These are phyloP conservation scores for Halcyon chelicuti DNA, from an alignment of 2,797 vertebrate genomes.

Conservation along the genomic window DNA sequence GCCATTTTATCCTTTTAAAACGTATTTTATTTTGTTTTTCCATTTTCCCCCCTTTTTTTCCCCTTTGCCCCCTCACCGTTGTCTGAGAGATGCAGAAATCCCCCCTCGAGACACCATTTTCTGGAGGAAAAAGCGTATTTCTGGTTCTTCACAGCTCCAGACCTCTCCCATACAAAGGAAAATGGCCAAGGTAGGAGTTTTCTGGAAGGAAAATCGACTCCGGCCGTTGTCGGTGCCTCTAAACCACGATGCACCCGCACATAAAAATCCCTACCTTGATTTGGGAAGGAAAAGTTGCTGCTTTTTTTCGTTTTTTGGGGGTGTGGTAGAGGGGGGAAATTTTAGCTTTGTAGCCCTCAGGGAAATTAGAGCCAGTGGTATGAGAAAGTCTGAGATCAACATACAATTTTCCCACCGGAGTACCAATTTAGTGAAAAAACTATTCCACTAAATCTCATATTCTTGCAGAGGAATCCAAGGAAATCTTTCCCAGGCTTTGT, in stretches of 20 bases:
- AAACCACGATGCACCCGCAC: neutral
- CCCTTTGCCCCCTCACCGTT: accelerated
- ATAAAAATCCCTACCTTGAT: neutral
- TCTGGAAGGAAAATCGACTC: neutral
- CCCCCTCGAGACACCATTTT: neutral
- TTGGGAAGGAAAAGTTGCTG: neutral
- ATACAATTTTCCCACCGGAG: conserved; percentile 1
- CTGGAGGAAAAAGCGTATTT: neutral
- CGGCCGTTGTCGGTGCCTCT: neutral
- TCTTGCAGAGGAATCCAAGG: neutral
- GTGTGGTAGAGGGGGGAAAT: neutral
- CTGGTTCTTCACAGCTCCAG: neutral
- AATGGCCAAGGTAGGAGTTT: neutral
- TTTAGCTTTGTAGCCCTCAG: neutral
- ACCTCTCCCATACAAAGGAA: neutral
- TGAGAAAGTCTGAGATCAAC: neutral
- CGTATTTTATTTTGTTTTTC: too few species aligned
- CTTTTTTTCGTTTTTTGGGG: too few species aligned
- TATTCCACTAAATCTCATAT: neutral
- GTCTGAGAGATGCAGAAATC: neutral
- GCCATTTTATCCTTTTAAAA: too few species aligned
- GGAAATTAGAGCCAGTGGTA: neutral
- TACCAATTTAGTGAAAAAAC: neutral
- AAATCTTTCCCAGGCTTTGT: conserved; percentile 32
- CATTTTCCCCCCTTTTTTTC: too few species aligned